These are phyloP conservation scores for Eptesicus fuscus DNA, from an alignment of 2,113 vertebrate genomes.

Conservation along the genomic window DNA sequence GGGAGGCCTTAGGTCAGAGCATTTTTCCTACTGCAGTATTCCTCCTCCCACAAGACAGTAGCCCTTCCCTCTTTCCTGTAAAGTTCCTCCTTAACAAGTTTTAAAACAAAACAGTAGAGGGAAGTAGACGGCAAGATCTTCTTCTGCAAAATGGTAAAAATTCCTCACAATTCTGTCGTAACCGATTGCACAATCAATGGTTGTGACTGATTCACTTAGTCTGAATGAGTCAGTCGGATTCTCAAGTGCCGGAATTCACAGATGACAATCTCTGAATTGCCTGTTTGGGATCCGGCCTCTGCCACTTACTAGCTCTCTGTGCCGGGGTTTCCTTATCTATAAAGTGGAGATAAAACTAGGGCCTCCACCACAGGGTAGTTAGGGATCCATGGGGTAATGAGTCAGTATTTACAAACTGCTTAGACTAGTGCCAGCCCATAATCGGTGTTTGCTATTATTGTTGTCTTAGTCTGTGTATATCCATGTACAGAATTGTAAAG, in stretches of 20 bases:
- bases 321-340: not conserved
- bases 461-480: not conserved
- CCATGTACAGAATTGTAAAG: not conserved
- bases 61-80: not conserved
- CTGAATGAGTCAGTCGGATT: not conserved
- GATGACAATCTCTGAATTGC: not conserved
- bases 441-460: too few relatives aligned
- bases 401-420: not conserved
- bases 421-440: not conserved
- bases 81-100: not conserved
- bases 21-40: not conserved
- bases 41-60: not conserved
- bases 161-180: not conserved
- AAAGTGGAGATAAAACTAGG: not conserved
- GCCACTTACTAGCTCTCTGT: not conserved
- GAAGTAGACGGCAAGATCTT: not conserved
- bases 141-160: not conserved
- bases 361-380: not conserved
- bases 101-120: not conserved
- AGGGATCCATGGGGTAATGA: not conserved
- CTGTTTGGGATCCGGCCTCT: not conserved
- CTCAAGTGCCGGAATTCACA: not conserved
- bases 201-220: not conserved
- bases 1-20: not conserved
- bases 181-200: not conserved